Base-by-base conservation (phyloP, 2,888 invertebrate genomes). In the Ormyrus rosae region DNA sequence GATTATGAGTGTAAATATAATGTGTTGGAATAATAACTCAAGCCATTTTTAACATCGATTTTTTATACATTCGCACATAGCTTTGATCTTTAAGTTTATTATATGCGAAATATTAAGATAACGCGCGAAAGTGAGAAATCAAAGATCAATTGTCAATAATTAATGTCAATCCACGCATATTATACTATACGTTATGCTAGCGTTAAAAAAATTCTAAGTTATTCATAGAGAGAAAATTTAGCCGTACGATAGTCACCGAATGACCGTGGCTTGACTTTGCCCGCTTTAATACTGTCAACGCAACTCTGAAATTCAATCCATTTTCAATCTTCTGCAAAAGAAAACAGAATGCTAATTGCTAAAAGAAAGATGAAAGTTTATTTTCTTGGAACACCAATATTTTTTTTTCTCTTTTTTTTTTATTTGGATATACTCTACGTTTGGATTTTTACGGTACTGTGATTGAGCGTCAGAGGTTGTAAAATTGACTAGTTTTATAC, bases 401-500 rank as follows among this genome's bases (percentile, higher is more conserved):
- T 72, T 63, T 75, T 69, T 69, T 79, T 71, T 13, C 13, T 76
- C 50, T 72, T 19, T 53, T 69, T 74, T 65, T 68, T 72, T 77
- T 71, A 72, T 72, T 73, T 34, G 50, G 61, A 56, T 53, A 5
- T 10, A 55, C 65, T 56, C n/a, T 34, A 74, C 78, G 73, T 85
- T 86, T 84, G 83, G 84, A 86, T 84, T 86, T 87, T 87, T 86
- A 86, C 76, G 81, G 84, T 86, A 86, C 83, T 84, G 88, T 88
- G 90, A 90, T 90, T 89, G 89, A 88, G 85, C 85, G 85, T 90
- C 90, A 89, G 90, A 88, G 82, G 84, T 90, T 90, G 90, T 88
- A 85, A 87, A 89, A 90, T 90, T 89, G 90, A 90, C 90, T 90
- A 90, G 90, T 90, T 90, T 90, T 90, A 90, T 90, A 90, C 89